Percentiles rank a stretch among this genome's conserved stretches.
Evolutionary conservation across 2,888 invertebrate species (phyloP).

Genomic region (Napeogenes inachia): DNA sequence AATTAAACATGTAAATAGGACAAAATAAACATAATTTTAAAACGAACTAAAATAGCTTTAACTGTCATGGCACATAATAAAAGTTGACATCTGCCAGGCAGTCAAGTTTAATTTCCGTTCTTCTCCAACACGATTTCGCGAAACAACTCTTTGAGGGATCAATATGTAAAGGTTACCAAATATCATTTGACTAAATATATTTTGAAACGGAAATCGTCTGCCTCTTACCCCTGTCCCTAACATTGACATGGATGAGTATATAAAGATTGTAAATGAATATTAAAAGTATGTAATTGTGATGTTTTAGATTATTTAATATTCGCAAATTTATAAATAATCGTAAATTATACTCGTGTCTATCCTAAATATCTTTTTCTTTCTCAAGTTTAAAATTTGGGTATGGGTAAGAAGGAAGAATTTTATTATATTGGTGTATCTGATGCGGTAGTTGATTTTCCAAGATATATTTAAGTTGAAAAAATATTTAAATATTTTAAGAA

Average conservation of each 20-base stretch:
- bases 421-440: too few relatives aligned
- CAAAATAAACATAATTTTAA: neutral
- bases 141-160: constrained; percentile 43
- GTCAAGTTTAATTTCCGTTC: constrained; percentile 64
- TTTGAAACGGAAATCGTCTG: constrained; percentile 17
- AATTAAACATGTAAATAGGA: neutral
- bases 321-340: too few relatives aligned
- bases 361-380: neutral
- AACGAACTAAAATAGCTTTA: neutral
- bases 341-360: too few relatives aligned
- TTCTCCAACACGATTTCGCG: constrained; percentile 47
- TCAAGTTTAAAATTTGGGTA: too few relatives aligned
- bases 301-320: too few relatives aligned
- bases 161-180: constrained; percentile 42
- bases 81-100: constrained; percentile 14
- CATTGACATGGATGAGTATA: neutral
- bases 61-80: neutral
- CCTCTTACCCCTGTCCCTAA: neutral
- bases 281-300: too few relatives aligned
- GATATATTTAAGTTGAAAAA: too few relatives aligned
- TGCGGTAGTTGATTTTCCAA: too few relatives aligned
- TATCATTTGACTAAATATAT: constrained; percentile 24
- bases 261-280: too few relatives aligned
- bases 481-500: too few relatives aligned
- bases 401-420: too few relatives aligned